A percentile compares a stretch with the other conserved stretches of the same genome.
Conservation (phyloP, 2,888 invertebrate genomes). For the Pachycephus smyrnensis region DNA sequence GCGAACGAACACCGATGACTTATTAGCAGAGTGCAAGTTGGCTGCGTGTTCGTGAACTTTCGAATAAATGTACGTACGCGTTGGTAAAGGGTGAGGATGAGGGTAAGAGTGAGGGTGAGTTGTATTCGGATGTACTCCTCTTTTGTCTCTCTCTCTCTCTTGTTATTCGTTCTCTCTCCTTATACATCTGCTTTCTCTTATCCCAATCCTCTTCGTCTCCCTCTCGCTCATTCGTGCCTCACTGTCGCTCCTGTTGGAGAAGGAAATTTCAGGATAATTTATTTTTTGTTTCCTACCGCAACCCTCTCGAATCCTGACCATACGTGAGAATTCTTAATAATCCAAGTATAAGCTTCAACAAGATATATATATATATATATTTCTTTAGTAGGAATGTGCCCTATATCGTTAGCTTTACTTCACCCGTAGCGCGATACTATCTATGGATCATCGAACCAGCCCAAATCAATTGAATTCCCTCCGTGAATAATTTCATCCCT, state of each 20-base stretch:
- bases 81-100: background rate
- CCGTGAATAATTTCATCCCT: background rate
- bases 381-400: background rate
- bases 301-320: background rate
- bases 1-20: constrained; percentile 46
- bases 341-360: background rate
- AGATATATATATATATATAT: background rate
- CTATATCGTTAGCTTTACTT: background rate
- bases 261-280: constrained; percentile 2
- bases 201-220: background rate
- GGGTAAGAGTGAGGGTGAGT: constrained; percentile 8
- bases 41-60: constrained; percentile 42
- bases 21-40: constrained; percentile 45
- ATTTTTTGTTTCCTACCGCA: background rate
- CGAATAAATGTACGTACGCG: constrained; percentile 42
- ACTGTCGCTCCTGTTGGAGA: background rate
- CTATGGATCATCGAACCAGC: background rate
- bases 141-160: constrained; percentile 17
- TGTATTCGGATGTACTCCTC: constrained; percentile 33
- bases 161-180: constrained; percentile 5
- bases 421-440: background rate
- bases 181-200: background rate
- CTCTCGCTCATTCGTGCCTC: constrained; percentile 11
- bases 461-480: background rate
- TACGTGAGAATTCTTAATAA: constrained; percentile 34